phyloP scores from a whole-genome alignment of 2,888 invertebrate genomes.

The Loripinus fragilis region DNA sequence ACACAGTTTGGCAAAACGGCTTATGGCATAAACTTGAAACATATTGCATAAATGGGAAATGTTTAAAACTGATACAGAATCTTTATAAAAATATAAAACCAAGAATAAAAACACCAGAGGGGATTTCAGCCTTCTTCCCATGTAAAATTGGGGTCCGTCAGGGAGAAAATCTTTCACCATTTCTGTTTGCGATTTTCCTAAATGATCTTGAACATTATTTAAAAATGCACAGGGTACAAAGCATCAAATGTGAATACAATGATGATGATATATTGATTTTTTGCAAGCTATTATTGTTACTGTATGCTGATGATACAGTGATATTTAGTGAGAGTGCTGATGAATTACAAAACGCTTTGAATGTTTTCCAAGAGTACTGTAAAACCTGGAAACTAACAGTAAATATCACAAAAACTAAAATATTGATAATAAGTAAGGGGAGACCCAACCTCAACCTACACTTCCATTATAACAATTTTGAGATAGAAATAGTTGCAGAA shows the following conservation, averaged over 20 bases:
- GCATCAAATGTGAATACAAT: not conserved
- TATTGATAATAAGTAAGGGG: constrained; percentile 6
- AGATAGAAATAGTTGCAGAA: constrained; percentile 18
- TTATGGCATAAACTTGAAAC: not conserved
- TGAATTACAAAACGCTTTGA: constrained; percentile 10
- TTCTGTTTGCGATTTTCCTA: not conserved
- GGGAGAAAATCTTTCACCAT: constrained; percentile 4
- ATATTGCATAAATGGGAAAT: constrained; percentile 1
- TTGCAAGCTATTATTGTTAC: constrained; percentile 14
- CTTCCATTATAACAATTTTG: not conserved
- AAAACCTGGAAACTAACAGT: constrained; percentile 31
- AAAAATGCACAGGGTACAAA: not conserved
- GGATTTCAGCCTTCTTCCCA: not conserved
- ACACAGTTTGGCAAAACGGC: not conserved
- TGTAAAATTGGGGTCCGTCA: not conserved
- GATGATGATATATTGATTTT: not conserved
- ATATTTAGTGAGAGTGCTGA: constrained; percentile 20
- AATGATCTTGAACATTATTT: not conserved
- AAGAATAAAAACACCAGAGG: not conserved
- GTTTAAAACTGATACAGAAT: not conserved
- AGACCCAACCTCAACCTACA: not conserved
- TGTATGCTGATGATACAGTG: constrained; percentile 42
- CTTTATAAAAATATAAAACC: constrained; percentile 4
- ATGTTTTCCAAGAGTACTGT: constrained; percentile 31
- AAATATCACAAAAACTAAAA: constrained; percentile 25